Conservation (phyloP, 2,797 vertebrate species). For the Lateolabrax maculatus region DNA sequence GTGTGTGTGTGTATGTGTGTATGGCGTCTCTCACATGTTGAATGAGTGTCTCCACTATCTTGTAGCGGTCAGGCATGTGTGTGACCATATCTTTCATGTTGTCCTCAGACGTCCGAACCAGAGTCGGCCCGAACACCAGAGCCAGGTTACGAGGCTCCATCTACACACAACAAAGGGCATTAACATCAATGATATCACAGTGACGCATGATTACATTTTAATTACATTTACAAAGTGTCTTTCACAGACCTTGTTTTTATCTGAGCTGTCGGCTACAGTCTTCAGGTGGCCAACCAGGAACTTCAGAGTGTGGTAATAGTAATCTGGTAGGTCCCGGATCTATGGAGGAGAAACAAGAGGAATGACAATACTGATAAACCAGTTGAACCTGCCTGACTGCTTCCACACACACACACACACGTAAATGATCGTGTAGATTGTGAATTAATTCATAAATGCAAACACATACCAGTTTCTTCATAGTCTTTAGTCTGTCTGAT, state of each 20-base stretch:
- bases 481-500: slow-evolving; percentile 92
- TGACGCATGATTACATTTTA: accelerated
- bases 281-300: slow-evolving; percentile 95
- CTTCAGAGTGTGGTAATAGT: slow-evolving; percentile 97
- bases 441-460: background rate
- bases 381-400: slow-evolving; percentile 26
- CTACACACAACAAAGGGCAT: slow-evolving; percentile 70
- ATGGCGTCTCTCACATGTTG: slow-evolving; percentile 89
- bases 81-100: slow-evolving; percentile 99
- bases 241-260: slow-evolving; percentile 95
- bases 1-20: background rate
- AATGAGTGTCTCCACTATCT: slow-evolving; percentile 97
- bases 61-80: slow-evolving; percentile 99
- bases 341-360: slow-evolving; percentile 53
- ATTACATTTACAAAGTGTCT: too few species aligned
- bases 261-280: slow-evolving; percentile 93
- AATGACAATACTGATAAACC: slow-evolving; percentile 28
- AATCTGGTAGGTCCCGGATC: slow-evolving; percentile 95
- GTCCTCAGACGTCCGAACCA: slow-evolving; percentile 97
- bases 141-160: slow-evolving; percentile 99
- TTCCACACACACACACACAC: background rate
- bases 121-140: slow-evolving; percentile 95
- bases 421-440: background rate
- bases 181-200: accelerated
- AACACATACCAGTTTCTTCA: slow-evolving; percentile 92